These are phyloP conservation scores for Galeruca laticollis DNA, from an alignment of 2,888 invertebrate genomes.

Conservation along the genomic window DNA sequence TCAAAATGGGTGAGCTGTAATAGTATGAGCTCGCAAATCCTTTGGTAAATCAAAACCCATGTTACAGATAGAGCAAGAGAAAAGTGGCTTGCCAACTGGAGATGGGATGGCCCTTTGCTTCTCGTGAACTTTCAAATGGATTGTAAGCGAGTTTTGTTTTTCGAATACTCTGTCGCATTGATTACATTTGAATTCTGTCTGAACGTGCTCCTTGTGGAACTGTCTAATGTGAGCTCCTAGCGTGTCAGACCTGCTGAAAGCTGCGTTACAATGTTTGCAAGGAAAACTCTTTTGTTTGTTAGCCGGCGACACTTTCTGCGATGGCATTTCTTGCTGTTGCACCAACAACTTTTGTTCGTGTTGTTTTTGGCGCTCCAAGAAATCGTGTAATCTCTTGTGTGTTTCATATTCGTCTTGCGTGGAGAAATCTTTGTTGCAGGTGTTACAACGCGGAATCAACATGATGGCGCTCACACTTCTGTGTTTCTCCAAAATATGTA, in stretches of 20 bases:
- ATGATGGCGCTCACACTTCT: conserved; percentile 60
- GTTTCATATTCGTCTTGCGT: conserved; percentile 73
- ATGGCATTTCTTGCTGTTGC: conserved; percentile 60
- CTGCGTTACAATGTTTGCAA: conserved; percentile 74
- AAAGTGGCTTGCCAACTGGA: conserved; percentile 58
- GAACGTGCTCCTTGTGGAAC: conserved; percentile 69
- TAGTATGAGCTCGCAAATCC: conserved; percentile 64
- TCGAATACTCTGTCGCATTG: conserved; percentile 75
- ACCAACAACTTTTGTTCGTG: conserved; percentile 45
- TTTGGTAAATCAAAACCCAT: conserved; percentile 62
- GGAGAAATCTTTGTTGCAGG: conserved; percentile 73
- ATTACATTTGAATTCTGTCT: conserved; percentile 70
- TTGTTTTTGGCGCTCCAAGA: conserved; percentile 59
- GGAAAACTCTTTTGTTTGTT: conserved; percentile 62
- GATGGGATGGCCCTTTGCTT: conserved; percentile 63
- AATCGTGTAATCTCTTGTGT: conserved; percentile 70
- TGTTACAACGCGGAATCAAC: conserved; percentile 67
- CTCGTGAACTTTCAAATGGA: conserved; percentile 73
- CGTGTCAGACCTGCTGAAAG: conserved; percentile 74
- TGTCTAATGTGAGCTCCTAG: conserved; percentile 75
- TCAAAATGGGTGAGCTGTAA: conserved; percentile 64
- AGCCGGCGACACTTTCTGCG: conserved; percentile 10
- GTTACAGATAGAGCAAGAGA: conserved; percentile 73
- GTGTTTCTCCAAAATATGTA: conserved; percentile 63
- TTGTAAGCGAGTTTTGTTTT: conserved; percentile 74